These are phyloP conservation scores for Zingel zingel DNA, from an alignment of 2,113 vertebrate species.

Conservation along the genomic window DNA sequence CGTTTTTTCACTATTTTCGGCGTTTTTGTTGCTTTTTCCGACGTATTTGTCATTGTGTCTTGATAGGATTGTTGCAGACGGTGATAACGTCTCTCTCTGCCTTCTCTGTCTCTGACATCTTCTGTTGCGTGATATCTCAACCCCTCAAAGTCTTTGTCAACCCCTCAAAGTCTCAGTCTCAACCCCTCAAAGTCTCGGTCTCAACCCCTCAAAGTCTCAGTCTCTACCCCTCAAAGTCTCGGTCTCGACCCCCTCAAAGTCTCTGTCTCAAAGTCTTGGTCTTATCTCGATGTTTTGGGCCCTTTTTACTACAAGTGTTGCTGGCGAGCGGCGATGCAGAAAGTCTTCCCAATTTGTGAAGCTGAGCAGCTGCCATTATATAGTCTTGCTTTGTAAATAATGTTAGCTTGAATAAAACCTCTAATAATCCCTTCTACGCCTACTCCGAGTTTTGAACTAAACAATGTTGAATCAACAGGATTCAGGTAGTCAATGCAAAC, in stretches of 20 bases:
- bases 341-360: slow-evolving; percentile 12
- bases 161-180: too few species aligned
- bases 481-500: neutral
- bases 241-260: too few species aligned
- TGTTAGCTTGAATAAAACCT: neutral
- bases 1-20: too few species aligned
- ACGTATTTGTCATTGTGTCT: too few species aligned
- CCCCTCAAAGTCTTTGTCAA: too few species aligned
- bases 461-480: neutral
- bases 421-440: neutral
- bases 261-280: too few species aligned
- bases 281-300: too few species aligned
- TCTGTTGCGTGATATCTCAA: slow-evolving; percentile 52
- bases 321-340: neutral
- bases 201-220: too few species aligned
- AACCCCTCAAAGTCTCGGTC: too few species aligned
- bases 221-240: too few species aligned
- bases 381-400: slow-evolving; percentile 12
- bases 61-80: neutral
- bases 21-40: too few species aligned
- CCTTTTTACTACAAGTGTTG: too few species aligned
- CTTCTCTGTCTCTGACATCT: slow-evolving; percentile 32
- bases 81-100: slow-evolving; percentile 8
- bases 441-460: neutral
- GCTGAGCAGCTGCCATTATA: neutral